phyloP scores from a whole-genome alignment of 2,888 invertebrate species.

The Minunthozetes semirufus region DNA sequence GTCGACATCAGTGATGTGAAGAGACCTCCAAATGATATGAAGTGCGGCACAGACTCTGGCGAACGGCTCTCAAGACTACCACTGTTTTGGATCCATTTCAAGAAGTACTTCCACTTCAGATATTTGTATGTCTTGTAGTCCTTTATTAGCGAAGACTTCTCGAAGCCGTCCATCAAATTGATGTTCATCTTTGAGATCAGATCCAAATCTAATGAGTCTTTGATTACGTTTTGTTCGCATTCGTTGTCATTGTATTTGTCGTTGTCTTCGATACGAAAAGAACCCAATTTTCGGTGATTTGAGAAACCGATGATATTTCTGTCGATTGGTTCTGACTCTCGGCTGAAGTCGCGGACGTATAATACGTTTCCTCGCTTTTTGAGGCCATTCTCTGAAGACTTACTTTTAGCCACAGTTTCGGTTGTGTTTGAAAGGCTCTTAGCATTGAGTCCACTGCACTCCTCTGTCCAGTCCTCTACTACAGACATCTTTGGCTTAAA shows the following conservation, averaged over 20 bases:
- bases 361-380: too few relatives aligned
- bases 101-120: conserved; percentile 1
- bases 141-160: not conserved
- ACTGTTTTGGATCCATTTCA: not conserved
- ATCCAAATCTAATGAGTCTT: not conserved
- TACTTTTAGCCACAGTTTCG: too few relatives aligned
- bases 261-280: not conserved
- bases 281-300: not conserved
- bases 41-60: not conserved
- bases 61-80: not conserved
- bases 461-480: too few relatives aligned
- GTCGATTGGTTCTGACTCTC: too few relatives aligned
- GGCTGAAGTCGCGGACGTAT: too few relatives aligned
- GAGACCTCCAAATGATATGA: not conserved
- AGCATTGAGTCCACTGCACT: too few relatives aligned
- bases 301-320: not conserved
- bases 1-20: conserved; percentile 18
- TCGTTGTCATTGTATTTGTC: not conserved
- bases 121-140: conserved; percentile 19
- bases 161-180: conserved; percentile 18
- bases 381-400: too few relatives aligned
- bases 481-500: too few relatives aligned
- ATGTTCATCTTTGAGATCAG: not conserved
- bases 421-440: too few relatives aligned
- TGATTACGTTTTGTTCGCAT: not conserved